These are phyloP conservation scores for Ginglymostoma cirratum DNA, from an alignment of 2,113 vertebrate species.

Conservation along the genomic window DNA sequence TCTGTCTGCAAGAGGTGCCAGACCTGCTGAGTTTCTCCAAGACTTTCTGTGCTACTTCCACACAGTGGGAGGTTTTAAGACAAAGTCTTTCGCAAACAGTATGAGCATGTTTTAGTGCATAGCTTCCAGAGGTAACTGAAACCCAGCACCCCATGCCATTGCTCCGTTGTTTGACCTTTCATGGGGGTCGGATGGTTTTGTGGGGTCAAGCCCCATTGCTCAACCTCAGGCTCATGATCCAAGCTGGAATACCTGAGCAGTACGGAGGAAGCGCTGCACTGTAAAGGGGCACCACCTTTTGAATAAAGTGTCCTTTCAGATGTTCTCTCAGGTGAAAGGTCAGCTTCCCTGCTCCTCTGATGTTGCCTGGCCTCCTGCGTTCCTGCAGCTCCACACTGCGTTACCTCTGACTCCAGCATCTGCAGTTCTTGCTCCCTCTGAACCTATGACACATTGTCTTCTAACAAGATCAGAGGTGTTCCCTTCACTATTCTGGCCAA, in stretches of 20 bases:
- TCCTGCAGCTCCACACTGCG: too few species aligned
- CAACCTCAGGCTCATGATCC: neutral
- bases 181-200: neutral
- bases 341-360: too few species aligned
- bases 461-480: neutral
- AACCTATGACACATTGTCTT: neutral
- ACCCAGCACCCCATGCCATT: too few species aligned
- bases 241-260: neutral
- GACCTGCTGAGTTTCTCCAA: too few species aligned
- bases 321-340: neutral
- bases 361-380: too few species aligned
- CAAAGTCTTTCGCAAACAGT: neutral
- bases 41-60: too few species aligned
- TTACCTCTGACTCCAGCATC: too few species aligned
- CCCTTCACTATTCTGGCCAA: neutral
- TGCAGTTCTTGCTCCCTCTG: too few species aligned
- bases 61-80: neutral
- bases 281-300: neutral
- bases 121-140: neutral
- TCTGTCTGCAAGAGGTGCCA: too few species aligned
- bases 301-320: neutral
- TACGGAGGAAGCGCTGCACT: neutral
- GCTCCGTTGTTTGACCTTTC: neutral
- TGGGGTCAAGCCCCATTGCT: neutral
- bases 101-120: neutral